Percentiles rank a stretch among this genome's conserved stretches.
phyloP scores from a whole-genome alignment of 2,113 vertebrate species.

The Regulus satrapa region DNA sequence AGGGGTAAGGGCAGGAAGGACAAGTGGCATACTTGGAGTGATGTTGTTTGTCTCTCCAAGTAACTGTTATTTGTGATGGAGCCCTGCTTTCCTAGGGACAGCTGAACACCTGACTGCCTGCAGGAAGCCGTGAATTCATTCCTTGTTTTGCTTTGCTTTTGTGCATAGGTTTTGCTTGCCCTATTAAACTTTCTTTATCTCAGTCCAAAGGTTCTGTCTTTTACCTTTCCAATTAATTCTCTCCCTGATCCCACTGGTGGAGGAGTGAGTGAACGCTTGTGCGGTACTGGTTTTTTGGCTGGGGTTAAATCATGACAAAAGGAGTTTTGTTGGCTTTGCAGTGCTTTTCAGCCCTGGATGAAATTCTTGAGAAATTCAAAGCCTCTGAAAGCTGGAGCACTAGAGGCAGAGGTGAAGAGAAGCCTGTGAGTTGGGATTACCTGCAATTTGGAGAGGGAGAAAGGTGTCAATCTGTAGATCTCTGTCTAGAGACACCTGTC shows the following conservation, averaged over 20 bases:
- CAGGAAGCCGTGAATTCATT: neutral
- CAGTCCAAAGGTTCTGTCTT: neutral
- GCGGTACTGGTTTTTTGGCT: neutral
- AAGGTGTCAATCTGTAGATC: neutral
- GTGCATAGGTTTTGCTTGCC: neutral
- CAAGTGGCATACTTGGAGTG: neutral
- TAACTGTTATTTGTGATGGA: fast-evolving
- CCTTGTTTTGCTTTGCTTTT: neutral
- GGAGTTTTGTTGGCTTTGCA: neutral
- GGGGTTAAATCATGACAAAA: neutral
- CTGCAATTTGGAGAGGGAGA: neutral
- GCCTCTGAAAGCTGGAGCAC: neutral
- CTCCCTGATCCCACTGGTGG: neutral
- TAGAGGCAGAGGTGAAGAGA: neutral
- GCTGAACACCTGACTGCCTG: neutral
- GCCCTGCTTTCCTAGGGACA: neutral
- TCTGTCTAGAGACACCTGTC: neutral
- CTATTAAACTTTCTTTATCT: neutral
- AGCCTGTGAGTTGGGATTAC: neutral
- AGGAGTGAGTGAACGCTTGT: fast-evolving
- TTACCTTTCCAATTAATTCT: neutral
- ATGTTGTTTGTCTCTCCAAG: neutral
- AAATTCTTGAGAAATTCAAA: neutral
- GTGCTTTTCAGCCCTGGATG: neutral
- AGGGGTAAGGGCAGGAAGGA: neutral